A percentile compares a stretch with the other conserved stretches of the same genome.
Conservation (phyloP, 53 echinoderm and acorn worm species). For the Astropecten irregularis region DNA sequence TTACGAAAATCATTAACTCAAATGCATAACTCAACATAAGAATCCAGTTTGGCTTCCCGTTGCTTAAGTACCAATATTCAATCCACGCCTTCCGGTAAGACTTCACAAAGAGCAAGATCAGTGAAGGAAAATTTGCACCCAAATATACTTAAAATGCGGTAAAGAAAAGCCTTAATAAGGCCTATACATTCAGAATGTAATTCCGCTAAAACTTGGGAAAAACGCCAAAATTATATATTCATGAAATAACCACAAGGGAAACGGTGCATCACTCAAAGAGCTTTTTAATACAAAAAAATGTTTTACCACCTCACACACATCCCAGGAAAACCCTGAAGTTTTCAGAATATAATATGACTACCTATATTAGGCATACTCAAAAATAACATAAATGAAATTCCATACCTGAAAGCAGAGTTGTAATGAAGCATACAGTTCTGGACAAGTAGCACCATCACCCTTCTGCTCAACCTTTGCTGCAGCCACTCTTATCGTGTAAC, state of each 20-base stretch:
- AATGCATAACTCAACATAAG: no score
- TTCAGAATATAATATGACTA: background rate
- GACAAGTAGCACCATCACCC: slow-evolving; percentile 65
- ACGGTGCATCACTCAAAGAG: slow-evolving; percentile 61
- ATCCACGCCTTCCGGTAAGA: no score
- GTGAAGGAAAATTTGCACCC: no score
- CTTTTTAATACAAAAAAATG: slow-evolving; percentile 46
- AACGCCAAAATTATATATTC: slow-evolving; percentile 56
- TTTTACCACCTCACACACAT: slow-evolving; percentile 22
- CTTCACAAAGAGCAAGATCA: no score
- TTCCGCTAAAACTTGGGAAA: slow-evolving; percentile 22
- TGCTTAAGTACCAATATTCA: no score
- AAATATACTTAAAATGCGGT: no score
- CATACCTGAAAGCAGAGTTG: slow-evolving; percentile 87
- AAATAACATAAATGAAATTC: no score
- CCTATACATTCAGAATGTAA: slow-evolving; percentile 31
- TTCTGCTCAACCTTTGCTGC: slow-evolving; percentile 64
- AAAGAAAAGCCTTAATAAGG: slow-evolving; percentile 26
- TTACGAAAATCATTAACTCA: no score
- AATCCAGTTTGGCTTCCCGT: no score
- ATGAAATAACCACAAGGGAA: background rate
- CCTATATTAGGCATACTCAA: no score
- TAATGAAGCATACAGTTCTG: slow-evolving; percentile 83
- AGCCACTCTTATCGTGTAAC: slow-evolving; percentile 74
- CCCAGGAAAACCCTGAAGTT: background rate